These are phyloP conservation scores for Vesta saturnalis DNA, from an alignment of 2,888 invertebrate genomes.

Conservation along the genomic window DNA sequence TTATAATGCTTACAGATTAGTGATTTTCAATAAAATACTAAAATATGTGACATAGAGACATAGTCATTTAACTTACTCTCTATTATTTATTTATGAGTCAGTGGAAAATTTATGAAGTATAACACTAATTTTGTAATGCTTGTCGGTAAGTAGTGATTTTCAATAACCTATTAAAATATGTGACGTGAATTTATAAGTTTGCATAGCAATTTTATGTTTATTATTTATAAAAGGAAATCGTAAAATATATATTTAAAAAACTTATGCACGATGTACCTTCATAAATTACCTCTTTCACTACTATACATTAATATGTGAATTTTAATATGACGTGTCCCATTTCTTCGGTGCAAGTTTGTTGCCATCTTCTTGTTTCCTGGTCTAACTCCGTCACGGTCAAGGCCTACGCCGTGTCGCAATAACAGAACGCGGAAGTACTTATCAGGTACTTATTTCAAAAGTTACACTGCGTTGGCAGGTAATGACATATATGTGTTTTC, in stretches of 20 bases:
- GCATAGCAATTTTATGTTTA: not conserved
- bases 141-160: too few species aligned
- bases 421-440: slow-evolving; percentile 47
- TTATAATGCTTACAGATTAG: too few species aligned
- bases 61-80: too few species aligned
- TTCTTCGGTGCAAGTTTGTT: slow-evolving; percentile 38
- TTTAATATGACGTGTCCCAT: slow-evolving; percentile 36
- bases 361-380: slow-evolving; percentile 38
- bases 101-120: too few species aligned
- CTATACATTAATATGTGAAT: not conserved
- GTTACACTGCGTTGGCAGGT: slow-evolving; percentile 41
- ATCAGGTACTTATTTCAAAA: slow-evolving; percentile 35
- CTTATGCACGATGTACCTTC: not conserved
- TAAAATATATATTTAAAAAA: not conserved
- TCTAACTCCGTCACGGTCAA: slow-evolving; percentile 47
- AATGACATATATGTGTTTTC: slow-evolving; percentile 37
- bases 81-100: too few species aligned
- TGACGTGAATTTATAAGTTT: too few species aligned
- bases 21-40: too few species aligned
- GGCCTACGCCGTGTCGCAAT: slow-evolving; percentile 48
- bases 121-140: too few species aligned
- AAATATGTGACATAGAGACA: too few species aligned
- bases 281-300: not conserved
- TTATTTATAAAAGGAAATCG: not conserved
- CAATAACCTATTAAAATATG: too few species aligned